A percentile compares a stretch with the other conserved stretches of the same genome.
These are phyloP conservation scores for Neodon shergylaensis DNA, from an alignment of 2,113 vertebrate genomes.

Conservation along the genomic window DNA sequence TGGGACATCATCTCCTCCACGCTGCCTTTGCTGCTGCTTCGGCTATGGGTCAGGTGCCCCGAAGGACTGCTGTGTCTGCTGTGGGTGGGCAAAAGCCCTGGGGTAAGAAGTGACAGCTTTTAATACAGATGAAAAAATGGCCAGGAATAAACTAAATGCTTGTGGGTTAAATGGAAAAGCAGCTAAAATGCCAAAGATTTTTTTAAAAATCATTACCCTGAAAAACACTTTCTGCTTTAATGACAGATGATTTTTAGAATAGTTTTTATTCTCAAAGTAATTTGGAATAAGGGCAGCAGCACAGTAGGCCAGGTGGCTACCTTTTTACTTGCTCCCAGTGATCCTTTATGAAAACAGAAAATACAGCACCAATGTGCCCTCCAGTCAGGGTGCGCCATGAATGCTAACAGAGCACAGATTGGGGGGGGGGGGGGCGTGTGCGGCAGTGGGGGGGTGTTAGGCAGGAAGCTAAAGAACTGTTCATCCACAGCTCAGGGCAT, in stretches of 20 bases:
- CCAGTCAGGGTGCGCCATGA: background rate
- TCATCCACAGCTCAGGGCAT: background rate
- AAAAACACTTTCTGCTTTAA: slow-evolving; percentile 9
- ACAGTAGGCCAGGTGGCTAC: background rate
- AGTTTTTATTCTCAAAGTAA: slow-evolving; percentile 26
- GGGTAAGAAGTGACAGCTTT: slow-evolving; percentile 26
- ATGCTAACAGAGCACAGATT: background rate
- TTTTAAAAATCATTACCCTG: background rate
- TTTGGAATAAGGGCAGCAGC: background rate
- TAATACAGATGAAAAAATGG: background rate
- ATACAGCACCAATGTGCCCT: background rate
- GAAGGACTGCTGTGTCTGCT: slow-evolving; percentile 87
- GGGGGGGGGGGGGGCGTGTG: too few species aligned
- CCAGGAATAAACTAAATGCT: background rate
- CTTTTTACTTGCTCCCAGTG: background rate
- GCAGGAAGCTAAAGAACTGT: background rate
- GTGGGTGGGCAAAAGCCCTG: slow-evolving; percentile 89
- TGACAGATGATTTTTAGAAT: background rate
- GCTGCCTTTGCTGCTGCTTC: slow-evolving; percentile 95
- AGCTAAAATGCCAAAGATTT: slow-evolving; percentile 2
- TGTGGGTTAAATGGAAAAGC: background rate
- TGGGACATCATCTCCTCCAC: slow-evolving; percentile 90
- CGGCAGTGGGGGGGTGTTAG: background rate
- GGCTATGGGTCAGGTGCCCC: slow-evolving; percentile 89
- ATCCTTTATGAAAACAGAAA: background rate